These are phyloP conservation scores for Pachymerium ferrugineum DNA, from an alignment of 2,888 invertebrate species.

Conservation along the genomic window DNA sequence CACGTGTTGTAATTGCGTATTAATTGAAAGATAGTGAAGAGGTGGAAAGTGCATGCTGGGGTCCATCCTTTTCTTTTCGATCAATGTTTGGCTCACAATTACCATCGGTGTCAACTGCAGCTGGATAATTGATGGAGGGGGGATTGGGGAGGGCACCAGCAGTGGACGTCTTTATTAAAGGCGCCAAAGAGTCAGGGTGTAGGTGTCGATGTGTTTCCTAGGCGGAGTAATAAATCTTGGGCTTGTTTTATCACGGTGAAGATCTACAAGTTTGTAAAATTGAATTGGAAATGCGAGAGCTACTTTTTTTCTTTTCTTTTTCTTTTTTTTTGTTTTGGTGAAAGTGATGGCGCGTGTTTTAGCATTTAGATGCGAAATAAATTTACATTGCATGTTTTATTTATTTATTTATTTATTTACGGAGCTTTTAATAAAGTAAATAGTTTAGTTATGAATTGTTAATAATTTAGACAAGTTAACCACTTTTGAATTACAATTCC, in stretches of 20 bases:
- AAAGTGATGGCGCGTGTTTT: not conserved
- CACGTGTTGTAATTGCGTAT: slow-evolving; percentile 2
- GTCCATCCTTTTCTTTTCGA: not conserved
- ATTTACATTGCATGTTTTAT: no score
- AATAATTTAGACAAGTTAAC: no score
- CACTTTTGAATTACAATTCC: no score
- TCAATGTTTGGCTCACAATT: slow-evolving; percentile 19
- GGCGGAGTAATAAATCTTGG: not conserved
- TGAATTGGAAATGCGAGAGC: slow-evolving; percentile 6
- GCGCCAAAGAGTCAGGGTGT: not conserved
- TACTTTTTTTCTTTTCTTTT: no score
- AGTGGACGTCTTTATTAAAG: slow-evolving; percentile 20
- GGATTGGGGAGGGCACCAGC: not conserved
- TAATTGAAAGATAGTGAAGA: slow-evolving; percentile 19
- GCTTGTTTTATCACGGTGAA: not conserved
- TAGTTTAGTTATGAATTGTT: no score
- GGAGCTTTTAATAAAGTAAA: no score
- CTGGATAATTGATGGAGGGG: slow-evolving; percentile 19
- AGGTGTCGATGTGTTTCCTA: not conserved
- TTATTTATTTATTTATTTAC: no score
- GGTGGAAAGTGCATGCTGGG: not conserved
- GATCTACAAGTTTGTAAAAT: not conserved
- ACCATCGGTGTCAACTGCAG: slow-evolving; percentile 23
- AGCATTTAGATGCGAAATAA: not conserved
- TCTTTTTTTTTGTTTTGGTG: not conserved